A percentile compares a stretch with the other conserved stretches of the same genome.
phyloP scores from a whole-genome alignment of 1,140 invertebrate species.

The Matsumurasca onukii region DNA sequence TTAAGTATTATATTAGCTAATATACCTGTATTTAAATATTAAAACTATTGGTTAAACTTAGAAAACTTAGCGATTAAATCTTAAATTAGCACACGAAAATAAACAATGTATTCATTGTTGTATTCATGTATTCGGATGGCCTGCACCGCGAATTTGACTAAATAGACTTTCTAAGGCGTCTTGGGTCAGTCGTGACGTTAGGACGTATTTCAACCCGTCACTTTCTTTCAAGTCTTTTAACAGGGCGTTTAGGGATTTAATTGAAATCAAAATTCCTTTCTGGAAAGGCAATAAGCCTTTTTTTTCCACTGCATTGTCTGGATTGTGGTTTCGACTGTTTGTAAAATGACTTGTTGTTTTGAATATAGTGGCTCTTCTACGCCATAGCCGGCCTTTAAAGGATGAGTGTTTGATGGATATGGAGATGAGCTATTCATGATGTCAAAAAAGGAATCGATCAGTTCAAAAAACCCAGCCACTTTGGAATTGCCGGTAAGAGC shows the following conservation, averaged over 20 bases:
- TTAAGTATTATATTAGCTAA: too few relatives aligned
- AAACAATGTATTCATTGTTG: too few relatives aligned
- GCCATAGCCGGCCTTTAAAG: background rate
- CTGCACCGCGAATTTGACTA: constrained; percentile 23
- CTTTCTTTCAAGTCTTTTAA: background rate
- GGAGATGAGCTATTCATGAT: constrained; percentile 31
- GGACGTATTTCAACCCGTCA: constrained; percentile 26
- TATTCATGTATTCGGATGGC: too few relatives aligned
- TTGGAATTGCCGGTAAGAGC: background rate
- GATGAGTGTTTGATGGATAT: background rate
- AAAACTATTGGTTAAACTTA: too few relatives aligned
- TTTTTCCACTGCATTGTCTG: background rate
- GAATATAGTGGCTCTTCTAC: background rate
- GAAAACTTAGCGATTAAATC: too few relatives aligned
- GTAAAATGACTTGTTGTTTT: background rate
- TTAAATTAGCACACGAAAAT: too few relatives aligned
- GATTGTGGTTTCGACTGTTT: background rate
- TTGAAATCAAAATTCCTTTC: too few relatives aligned
- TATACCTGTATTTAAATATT: too few relatives aligned
- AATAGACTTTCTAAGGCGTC: constrained; percentile 30
- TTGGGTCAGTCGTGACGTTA: constrained; percentile 29
- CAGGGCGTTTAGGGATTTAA: background rate
- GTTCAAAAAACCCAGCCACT: constrained; percentile 21
- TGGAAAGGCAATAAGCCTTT: background rate
- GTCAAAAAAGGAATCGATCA: constrained; percentile 35